Evolutionary conservation across 2,888 invertebrate genomes (phyloP).

Genomic region (Cantharis lateralis): DNA sequence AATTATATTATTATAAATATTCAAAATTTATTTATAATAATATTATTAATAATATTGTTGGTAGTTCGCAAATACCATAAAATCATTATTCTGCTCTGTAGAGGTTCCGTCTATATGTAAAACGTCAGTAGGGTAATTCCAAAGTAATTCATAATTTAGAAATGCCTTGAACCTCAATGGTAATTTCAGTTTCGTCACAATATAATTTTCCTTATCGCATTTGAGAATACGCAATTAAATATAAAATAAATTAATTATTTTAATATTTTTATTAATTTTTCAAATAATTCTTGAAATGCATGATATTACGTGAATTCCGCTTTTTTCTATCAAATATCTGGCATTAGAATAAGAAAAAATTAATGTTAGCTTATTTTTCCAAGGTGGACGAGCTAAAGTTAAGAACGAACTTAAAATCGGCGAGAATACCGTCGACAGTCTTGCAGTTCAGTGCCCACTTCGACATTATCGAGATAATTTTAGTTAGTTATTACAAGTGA

Average conservation of each 20-base stretch:
- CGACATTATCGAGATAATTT: not conserved
- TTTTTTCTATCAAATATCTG: not conserved
- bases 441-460: not conserved
- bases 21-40: not conserved
- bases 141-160: not conserved
- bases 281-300: not conserved
- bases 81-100: not conserved
- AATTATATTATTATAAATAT: too few relatives aligned
- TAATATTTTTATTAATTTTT: not conserved
- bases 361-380: not conserved
- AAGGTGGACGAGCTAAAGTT: conserved; percentile 7
- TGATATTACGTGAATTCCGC: not conserved
- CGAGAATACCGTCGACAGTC: not conserved
- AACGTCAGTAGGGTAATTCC: not conserved
- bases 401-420: not conserved
- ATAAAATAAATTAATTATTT: not conserved
- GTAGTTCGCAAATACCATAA: not conserved
- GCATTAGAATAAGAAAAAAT: not conserved
- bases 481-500: too few relatives aligned
- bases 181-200: not conserved
- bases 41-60: too few relatives aligned
- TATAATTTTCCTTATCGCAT: not conserved
- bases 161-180: not conserved
- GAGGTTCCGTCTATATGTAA: not conserved
- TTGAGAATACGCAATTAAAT: not conserved